Percentiles rank a stretch among this genome's conserved stretches.
Evolutionary conservation across 2,888 invertebrate species (phyloP).

Genomic region (Agrochola lota): DNA sequence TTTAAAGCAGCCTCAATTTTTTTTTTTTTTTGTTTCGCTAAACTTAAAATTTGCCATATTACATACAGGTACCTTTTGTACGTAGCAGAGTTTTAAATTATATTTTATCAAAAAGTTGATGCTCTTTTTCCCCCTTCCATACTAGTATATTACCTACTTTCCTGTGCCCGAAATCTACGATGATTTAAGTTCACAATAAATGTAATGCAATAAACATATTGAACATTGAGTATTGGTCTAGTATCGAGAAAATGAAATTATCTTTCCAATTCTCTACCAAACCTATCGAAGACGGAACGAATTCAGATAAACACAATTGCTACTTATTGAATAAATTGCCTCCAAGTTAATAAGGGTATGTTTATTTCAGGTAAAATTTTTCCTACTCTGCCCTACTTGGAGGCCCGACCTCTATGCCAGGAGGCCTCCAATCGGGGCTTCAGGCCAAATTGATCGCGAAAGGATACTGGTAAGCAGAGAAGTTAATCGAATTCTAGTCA

Average conservation of each 20-base stretch:
- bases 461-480: conserved; percentile 54
- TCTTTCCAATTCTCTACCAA: conserved; percentile 27
- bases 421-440: conserved; percentile 40
- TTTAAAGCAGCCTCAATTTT: too few species aligned
- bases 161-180: background rate
- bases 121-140: background rate
- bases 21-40: too few species aligned
- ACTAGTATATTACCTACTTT: background rate
- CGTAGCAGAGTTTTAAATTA: too few species aligned
- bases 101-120: too few species aligned
- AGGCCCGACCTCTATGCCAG: conserved; percentile 38
- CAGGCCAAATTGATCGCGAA: conserved; percentile 55
- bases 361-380: conserved; percentile 63
- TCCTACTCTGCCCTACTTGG: conserved; percentile 23
- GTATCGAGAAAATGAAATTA: conserved; percentile 31
- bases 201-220: background rate
- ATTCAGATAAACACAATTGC: conserved; percentile 53
- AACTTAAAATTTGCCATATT: too few species aligned
- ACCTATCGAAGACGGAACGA: conserved; percentile 15
- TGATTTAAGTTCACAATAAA: background rate
- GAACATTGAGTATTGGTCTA: background rate
- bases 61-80: too few species aligned
- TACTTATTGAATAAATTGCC: conserved; percentile 55
- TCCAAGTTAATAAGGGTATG: conserved; percentile 56
- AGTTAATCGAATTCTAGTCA: conserved; percentile 49